Conservation (phyloP, 2,888 invertebrate genomes). For the Alsophila aescularia region DNA sequence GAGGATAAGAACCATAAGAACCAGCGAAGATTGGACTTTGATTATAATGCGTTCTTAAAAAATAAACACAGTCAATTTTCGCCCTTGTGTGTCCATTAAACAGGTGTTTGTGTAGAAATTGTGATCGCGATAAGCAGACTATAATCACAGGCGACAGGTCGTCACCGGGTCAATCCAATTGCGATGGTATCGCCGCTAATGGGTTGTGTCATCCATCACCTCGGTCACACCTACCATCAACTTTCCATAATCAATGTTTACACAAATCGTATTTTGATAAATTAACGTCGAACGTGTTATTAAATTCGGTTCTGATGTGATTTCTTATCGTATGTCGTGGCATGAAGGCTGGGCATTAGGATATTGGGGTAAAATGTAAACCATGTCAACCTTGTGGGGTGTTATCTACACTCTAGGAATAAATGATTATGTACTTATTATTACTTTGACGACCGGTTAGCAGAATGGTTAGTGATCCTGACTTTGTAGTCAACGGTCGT, state of each 20-base stretch:
- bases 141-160: slow-evolving; percentile 20
- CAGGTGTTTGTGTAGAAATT: slow-evolving; percentile 31
- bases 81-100: slow-evolving; percentile 5
- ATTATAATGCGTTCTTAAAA: neutral
- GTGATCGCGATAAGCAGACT: slow-evolving; percentile 31
- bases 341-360: slow-evolving; percentile 4
- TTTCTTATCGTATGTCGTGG: slow-evolving; percentile 14
- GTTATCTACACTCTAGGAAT: no score
- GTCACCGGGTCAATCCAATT: slow-evolving; percentile 26
- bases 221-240: slow-evolving; percentile 52
- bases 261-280: slow-evolving; percentile 35
- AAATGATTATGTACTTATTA: no score
- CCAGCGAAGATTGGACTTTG: no score
- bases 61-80: slow-evolving; percentile 1
- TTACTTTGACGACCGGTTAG: no score
- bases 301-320: slow-evolving; percentile 25
- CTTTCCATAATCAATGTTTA: slow-evolving; percentile 27
- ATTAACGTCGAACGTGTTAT: slow-evolving; percentile 30
- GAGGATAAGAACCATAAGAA: no score
- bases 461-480: no score
- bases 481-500: no score
- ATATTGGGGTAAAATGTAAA: slow-evolving; percentile 1
- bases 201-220: slow-evolving; percentile 64
- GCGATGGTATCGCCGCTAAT: slow-evolving; percentile 65
- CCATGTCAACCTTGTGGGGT: neutral